Conservation (phyloP, 1,140 invertebrate species). For the Wasmannia auropunctata region DNA sequence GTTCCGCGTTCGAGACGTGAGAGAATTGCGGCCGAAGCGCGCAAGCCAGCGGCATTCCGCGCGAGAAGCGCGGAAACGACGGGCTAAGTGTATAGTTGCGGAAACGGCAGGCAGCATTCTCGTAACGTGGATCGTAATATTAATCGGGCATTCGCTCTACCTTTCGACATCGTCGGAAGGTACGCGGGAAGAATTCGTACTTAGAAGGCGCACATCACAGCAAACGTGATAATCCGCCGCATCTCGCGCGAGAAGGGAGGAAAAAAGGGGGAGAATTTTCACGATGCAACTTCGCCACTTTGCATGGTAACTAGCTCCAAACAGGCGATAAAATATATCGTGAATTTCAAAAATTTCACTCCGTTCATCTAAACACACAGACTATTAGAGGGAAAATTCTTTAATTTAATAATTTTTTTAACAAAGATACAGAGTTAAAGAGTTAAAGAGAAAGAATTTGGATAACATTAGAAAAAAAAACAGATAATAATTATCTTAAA, state of each 20-base stretch:
- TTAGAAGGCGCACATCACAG: conserved; percentile 40
- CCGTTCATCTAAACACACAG: not conserved
- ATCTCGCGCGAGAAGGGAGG: not conserved
- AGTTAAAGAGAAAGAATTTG: not conserved
- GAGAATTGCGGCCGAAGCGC: conserved; percentile 12
- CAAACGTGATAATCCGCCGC: not conserved
- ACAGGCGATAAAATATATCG: conserved; percentile 9
- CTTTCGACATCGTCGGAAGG: not conserved
- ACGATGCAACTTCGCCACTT: conserved; percentile 22
- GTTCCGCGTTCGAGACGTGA: conserved; percentile 11
- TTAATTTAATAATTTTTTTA: conserved; percentile 20
- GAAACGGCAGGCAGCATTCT: conserved; percentile 13
- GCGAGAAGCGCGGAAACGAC: conserved; percentile 1
- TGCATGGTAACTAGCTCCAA: conserved; percentile 23
- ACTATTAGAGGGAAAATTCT: not conserved
- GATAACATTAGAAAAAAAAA: not conserved
- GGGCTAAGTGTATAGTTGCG: conserved; percentile 24
- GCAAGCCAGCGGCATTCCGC: conserved; percentile 10
- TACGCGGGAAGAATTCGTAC: not conserved
- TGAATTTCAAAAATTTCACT: not conserved
- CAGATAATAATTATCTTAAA: not conserved
- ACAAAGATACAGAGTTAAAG: not conserved
- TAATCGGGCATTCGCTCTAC: conserved; percentile 12
- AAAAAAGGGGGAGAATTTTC: not conserved
- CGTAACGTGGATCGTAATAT: conserved; percentile 35